Conservation (phyloP, 1,140 invertebrate genomes). For the Musca domestica region DNA sequence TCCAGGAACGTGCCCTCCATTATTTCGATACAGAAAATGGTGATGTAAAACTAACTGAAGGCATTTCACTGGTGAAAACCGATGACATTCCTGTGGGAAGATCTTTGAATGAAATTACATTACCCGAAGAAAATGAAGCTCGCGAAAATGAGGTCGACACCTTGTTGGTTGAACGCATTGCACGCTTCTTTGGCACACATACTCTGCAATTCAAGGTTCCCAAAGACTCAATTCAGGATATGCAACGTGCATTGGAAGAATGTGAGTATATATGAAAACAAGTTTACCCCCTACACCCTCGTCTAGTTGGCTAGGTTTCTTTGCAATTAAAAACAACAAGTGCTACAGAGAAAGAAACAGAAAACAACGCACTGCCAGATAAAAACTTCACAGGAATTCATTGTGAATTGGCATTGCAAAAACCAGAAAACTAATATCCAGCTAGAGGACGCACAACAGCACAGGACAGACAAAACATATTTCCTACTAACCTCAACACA, state of each 20-base stretch:
- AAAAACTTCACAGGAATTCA: no score
- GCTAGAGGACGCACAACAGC: no score
- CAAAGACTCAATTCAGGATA: conserved; percentile 64
- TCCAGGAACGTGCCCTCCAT: conserved; percentile 65
- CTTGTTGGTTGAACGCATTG: conserved; percentile 70
- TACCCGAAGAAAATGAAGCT: conserved; percentile 67
- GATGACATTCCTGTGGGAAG: conserved; percentile 60
- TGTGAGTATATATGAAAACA: conserved; percentile 35
- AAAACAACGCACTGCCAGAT: neutral
- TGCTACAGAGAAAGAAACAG: neutral
- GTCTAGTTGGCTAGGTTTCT: no score
- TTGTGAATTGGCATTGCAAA: no score
- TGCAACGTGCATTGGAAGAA: conserved; percentile 68
- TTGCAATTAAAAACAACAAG: no score
- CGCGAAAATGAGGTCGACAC: conserved; percentile 74
- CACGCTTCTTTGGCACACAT: conserved; percentile 73
- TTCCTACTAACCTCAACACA: no score
- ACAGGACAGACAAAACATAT: no score
- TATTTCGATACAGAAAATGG: conserved; percentile 64
- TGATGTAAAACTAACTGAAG: conserved; percentile 63
- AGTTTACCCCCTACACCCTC: no score
- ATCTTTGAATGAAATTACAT: conserved; percentile 55
- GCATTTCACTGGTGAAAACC: conserved; percentile 67
- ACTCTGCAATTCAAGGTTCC: conserved; percentile 76
- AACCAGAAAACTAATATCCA: no score